Base-by-base conservation (phyloP, 2,797 vertebrate genomes). In the Crocidura indochinensis region DNA sequence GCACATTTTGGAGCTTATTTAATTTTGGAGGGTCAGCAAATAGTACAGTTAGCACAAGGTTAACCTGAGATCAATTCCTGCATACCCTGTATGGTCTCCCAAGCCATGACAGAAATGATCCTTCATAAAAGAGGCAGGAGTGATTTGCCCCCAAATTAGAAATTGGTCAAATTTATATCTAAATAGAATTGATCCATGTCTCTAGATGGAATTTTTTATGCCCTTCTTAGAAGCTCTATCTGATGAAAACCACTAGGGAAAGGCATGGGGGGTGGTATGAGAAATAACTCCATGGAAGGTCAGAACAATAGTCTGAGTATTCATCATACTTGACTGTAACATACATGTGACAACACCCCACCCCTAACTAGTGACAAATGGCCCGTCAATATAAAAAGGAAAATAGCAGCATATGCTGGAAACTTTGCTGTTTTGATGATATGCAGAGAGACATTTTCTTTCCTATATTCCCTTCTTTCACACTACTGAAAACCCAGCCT, bases 351-450 rank as follows among this genome's bases (percentile, higher is more conserved):
- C 85, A 91, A 90, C 84, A 47, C 95, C 81, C 88, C 95, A 83
- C 94, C 95, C 94, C 29, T 10, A 77, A 74, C 80, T 75, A 91
- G 81, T 92, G 87, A 80, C 87, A 88, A 92, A 95, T 22, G 75
- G 75, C 78, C 87, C 90, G 84, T 91, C 95, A 96, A 95, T 83
- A 78, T 65, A 72, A 93, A 92, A 92, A 91, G 88, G 38, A 84
- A 96, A 96, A 82, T 72, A 89, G 75, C 89, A 92, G 91, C 96
- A 94, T 96, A 96, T 96, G 95, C 81, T 95, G 82, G 75, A n/a
- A 84, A 93, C 80, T 90, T 93, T 92, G 87, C 95, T 94, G 89
- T 89, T 94, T 94, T 96, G 84, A 78, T 84, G 88, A 84, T 90
- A 91, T 76, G 84, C 90, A 95, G 79, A 92, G 84, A 96, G 93